Evolutionary conservation across 2,113 vertebrate genomes (phyloP).

Genomic region (Nansenia antarctica): DNA sequence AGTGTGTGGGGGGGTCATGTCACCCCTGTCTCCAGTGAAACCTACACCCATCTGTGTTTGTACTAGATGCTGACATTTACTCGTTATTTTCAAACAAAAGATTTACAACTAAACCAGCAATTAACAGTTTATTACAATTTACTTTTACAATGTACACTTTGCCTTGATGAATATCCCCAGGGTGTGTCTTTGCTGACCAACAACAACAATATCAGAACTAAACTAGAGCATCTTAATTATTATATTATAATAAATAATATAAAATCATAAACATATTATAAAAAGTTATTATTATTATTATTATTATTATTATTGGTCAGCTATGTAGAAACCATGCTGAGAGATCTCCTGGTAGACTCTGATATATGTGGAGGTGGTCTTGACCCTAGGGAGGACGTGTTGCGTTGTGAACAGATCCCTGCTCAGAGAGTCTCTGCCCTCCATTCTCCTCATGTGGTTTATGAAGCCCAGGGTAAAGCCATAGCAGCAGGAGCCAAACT

Average conservation of each 20-base stretch:
- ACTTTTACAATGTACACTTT: too few relatives aligned
- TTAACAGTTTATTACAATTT: too few relatives aligned
- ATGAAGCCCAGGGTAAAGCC: conserved; percentile 78
- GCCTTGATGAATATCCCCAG: too few relatives aligned
- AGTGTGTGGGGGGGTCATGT: too few relatives aligned
- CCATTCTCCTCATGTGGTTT: conserved; percentile 69
- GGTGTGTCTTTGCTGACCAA: background rate
- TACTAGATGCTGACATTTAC: too few relatives aligned
- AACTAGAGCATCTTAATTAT: background rate
- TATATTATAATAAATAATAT: background rate
- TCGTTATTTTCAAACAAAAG: too few relatives aligned
- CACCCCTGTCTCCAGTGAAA: too few relatives aligned
- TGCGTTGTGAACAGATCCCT: conserved; percentile 73
- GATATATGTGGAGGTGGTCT: conserved; percentile 74
- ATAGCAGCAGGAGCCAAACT: conserved; percentile 81
- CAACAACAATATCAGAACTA: background rate
- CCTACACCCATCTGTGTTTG: too few relatives aligned
- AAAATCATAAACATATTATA: background rate
- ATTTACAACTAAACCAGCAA: too few relatives aligned
- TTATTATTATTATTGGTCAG: conserved; percentile 24
- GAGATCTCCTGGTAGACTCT: conserved; percentile 67
- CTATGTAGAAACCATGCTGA: conserved; percentile 60
- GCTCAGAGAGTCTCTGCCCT: conserved; percentile 61
- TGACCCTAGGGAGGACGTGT: conserved; percentile 73
- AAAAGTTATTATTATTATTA: background rate